phyloP scores from a whole-genome alignment of 2,797 vertebrate species.

The Cirrhinus mrigala region DNA sequence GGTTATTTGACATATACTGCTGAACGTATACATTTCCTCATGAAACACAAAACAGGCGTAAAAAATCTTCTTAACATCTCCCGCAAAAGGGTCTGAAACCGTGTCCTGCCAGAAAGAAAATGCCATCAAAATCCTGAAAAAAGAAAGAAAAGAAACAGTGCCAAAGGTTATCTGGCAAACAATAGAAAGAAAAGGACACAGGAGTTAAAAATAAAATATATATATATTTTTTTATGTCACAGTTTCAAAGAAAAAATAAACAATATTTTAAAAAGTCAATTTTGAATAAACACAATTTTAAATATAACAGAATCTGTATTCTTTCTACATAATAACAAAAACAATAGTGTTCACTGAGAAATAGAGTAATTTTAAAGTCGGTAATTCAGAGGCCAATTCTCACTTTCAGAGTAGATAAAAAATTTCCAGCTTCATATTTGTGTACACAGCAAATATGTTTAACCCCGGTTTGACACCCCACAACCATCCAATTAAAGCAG shows the following conservation, averaged over 20 bases:
- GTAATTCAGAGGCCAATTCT: conserved; percentile 10
- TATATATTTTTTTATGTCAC: neutral
- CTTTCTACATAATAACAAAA: conserved; percentile 11
- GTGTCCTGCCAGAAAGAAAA: conserved; percentile 24
- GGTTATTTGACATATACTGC: conserved; percentile 37
- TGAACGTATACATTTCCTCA: conserved; percentile 30
- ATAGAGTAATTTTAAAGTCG: conserved; percentile 26
- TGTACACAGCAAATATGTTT: conserved; percentile 56
- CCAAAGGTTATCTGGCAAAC: conserved; percentile 11
- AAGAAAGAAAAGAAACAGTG: conserved; percentile 24
- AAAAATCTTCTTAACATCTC: conserved; percentile 48
- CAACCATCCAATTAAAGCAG: conserved; percentile 53
- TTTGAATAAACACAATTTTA: neutral
- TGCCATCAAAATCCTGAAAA: conserved; percentile 9
- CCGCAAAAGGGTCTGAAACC: conserved; percentile 26
- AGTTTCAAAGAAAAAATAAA: neutral
- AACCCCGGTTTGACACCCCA: conserved; percentile 48
- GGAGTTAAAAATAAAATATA: neutral
- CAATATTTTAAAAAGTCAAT: neutral
- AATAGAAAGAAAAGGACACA: conserved; percentile 1
- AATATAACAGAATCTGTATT: neutral
- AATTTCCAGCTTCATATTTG: conserved; percentile 46
- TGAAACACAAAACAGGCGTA: conserved; percentile 45
- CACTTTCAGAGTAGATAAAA: neutral
- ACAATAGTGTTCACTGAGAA: neutral